phyloP scores from a whole-genome alignment of 2,888 invertebrate species.

The Rhyacophila evoluta region DNA sequence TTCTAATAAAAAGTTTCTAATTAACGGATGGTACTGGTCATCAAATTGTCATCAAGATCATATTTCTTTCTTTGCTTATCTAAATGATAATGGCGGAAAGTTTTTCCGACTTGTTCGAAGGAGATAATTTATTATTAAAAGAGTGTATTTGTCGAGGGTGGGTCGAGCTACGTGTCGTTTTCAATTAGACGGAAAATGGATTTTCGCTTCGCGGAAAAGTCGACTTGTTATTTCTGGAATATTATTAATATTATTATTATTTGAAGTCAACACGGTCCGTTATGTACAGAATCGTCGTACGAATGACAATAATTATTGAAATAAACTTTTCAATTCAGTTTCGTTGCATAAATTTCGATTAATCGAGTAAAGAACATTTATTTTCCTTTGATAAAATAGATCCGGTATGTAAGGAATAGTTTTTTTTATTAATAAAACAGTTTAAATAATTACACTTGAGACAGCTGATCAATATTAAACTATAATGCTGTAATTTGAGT shows the following conservation, averaged over 20 bases:
- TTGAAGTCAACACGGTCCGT: neutral
- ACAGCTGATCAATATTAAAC: too few species aligned
- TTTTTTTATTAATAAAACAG: too few species aligned
- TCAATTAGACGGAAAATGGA: conserved; percentile 40
- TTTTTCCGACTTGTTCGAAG: conserved; percentile 38
- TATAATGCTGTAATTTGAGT: too few species aligned
- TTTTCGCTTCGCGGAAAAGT: neutral
- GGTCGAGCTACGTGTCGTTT: conserved; percentile 36
- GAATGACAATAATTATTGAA: neutral
- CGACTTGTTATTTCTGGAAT: neutral
- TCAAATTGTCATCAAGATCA: conserved; percentile 55
- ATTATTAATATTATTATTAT: neutral
- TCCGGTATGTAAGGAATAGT: too few species aligned
- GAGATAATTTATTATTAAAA: conserved; percentile 45
- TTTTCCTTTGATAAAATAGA: too few species aligned
- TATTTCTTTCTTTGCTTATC: conserved; percentile 52
- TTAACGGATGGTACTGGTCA: conserved; percentile 52
- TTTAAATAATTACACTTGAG: too few species aligned
- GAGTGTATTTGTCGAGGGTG: conserved; percentile 29
- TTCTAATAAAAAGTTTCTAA: conserved; percentile 52
- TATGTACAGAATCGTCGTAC: too few species aligned
- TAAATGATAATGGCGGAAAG: conserved; percentile 50
- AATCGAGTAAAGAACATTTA: too few species aligned
- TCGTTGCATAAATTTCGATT: neutral
- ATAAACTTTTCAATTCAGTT: neutral